Evolutionary conservation across 1,140 invertebrate species (phyloP).

Genomic region (Nasonia vitripennis): DNA sequence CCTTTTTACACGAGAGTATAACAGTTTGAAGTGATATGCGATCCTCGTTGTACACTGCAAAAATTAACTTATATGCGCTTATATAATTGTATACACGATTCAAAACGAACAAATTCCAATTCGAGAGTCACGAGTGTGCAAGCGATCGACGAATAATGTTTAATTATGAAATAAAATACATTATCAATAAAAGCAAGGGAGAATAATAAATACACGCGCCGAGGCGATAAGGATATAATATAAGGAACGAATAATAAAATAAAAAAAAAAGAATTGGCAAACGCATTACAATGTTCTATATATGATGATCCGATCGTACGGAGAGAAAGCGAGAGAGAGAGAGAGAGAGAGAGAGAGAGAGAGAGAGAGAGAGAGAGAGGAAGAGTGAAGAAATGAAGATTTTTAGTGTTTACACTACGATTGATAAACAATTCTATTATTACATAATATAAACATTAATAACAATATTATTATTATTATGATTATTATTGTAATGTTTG

Average conservation of each 20-base stretch:
- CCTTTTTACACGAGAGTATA: slow-evolving; percentile 24
- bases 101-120: slow-evolving; percentile 4
- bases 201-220: neutral
- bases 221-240: slow-evolving; percentile 50
- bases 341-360: slow-evolving; percentile 57
- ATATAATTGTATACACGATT: neutral
- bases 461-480: slow-evolving; percentile 70
- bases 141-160: slow-evolving; percentile 52
- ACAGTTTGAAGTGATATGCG: neutral
- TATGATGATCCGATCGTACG: slow-evolving; percentile 37
- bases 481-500: slow-evolving; percentile 74
- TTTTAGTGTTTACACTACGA: slow-evolving; percentile 74
- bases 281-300: slow-evolving; percentile 17
- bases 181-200: slow-evolving; percentile 54
- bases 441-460: slow-evolving; percentile 70
- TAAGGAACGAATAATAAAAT: neutral
- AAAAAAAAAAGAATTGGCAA: neutral
- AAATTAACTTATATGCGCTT: neutral
- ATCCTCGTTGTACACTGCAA: neutral
- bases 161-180: slow-evolving; percentile 66
- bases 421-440: slow-evolving; percentile 73
- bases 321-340: slow-evolving; percentile 58
- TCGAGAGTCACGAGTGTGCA: slow-evolving; percentile 59
- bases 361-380: slow-evolving; percentile 56
- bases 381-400: slow-evolving; percentile 63